Evolutionary conservation across 2,113 vertebrate species (phyloP).

Genomic region (Bombycilla garrulus): DNA sequence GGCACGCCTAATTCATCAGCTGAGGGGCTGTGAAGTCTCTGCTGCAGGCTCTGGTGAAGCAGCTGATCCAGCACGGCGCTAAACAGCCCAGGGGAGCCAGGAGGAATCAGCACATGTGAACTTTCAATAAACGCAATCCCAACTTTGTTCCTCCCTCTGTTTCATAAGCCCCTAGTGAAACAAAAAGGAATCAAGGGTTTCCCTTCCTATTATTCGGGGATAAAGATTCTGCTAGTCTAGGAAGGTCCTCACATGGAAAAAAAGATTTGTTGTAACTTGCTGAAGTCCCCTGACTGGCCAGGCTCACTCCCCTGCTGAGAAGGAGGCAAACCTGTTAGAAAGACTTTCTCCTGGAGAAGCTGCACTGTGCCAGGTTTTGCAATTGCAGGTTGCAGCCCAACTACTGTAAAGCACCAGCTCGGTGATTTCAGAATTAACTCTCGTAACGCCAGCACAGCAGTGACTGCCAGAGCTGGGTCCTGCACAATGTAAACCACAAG

Average conservation of each 20-base stretch:
- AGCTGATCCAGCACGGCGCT: slow-evolving; percentile 34
- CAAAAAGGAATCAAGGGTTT: not conserved
- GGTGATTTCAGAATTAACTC: slow-evolving; percentile 23
- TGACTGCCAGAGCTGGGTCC: not conserved
- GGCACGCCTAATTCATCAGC: slow-evolving; percentile 66
- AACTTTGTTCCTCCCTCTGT: not conserved
- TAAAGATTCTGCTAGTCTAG: not conserved
- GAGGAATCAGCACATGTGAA: not conserved
- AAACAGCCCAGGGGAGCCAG: not conserved
- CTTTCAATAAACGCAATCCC: not conserved
- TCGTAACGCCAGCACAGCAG: not conserved
- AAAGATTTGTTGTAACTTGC: not conserved
- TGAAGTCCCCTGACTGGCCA: not conserved
- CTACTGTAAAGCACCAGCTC: not conserved
- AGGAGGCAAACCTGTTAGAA: not conserved
- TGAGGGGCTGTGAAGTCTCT: slow-evolving; percentile 34
- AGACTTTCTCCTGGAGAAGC: not conserved
- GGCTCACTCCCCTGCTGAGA: not conserved
- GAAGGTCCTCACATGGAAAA: not conserved
- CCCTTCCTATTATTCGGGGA: not conserved
- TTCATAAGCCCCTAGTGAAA: not conserved
- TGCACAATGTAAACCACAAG: not conserved
- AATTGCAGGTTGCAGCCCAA: slow-evolving; percentile 7
- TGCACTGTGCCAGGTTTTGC: not conserved
- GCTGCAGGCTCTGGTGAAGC: slow-evolving; percentile 12